Evolutionary conservation across 2,888 invertebrate species (phyloP).

Genomic region (Halictus ligatus): DNA sequence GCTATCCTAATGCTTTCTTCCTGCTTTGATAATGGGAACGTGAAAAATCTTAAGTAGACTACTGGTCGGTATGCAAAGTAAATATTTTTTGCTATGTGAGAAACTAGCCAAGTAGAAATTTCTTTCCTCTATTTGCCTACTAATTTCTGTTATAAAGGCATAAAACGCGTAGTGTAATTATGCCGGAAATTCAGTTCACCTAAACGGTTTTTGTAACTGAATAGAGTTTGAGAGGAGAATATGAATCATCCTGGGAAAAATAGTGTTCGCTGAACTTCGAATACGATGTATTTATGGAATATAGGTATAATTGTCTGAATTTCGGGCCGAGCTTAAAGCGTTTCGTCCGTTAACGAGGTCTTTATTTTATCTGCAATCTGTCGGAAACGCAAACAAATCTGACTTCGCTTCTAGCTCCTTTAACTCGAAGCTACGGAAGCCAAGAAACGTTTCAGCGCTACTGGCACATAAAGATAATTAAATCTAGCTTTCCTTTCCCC

Average conservation of each 20-base stretch:
- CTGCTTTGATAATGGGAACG: neutral
- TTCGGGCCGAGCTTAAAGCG: neutral
- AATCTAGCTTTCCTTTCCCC: neutral
- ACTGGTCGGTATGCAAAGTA: neutral
- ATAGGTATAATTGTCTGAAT: neutral
- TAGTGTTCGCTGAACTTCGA: neutral
- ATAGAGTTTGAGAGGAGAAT: neutral
- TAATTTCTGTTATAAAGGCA: neutral
- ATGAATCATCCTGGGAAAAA: neutral
- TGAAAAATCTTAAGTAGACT: neutral
- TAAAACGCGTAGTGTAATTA: neutral
- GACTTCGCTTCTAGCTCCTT: neutral
- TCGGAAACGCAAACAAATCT: conserved; percentile 2
- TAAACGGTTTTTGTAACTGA: neutral
- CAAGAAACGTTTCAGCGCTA: neutral
- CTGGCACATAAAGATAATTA: conserved; percentile 6
- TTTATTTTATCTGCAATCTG: neutral
- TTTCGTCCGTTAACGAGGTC: neutral
- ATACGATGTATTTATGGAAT: neutral
- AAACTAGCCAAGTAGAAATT: neutral
- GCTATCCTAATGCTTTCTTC: neutral
- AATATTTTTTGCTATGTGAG: neutral
- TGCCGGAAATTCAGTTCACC: neutral
- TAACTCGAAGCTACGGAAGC: neutral
- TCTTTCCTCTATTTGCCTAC: neutral